Evolutionary conservation across 1,140 invertebrate species (phyloP).

Genomic region (Drosophila punjabiensis): DNA sequence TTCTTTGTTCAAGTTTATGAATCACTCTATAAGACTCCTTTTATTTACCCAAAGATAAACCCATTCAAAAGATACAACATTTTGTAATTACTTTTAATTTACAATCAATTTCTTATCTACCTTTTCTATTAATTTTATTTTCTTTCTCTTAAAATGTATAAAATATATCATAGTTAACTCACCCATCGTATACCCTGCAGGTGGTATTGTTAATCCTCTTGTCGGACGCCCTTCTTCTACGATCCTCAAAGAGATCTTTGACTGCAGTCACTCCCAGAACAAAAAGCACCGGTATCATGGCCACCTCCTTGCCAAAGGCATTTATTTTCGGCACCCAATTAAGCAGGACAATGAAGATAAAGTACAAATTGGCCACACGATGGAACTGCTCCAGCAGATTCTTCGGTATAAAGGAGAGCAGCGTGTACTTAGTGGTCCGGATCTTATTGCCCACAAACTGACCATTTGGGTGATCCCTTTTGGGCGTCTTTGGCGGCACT

Average conservation of each 20-base stretch:
- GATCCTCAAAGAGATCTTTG: constrained; percentile 98
- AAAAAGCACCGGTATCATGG: constrained; percentile 97
- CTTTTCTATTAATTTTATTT: not conserved
- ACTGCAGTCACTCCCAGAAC: constrained; percentile 98
- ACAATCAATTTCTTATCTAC: not conserved
- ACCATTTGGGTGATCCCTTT: constrained; percentile 94
- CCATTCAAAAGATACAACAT: not conserved
- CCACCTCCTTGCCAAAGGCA: constrained; percentile 98
- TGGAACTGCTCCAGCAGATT: constrained; percentile 99
- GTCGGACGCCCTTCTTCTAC: constrained; percentile 94
- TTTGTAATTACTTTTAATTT: not conserved
- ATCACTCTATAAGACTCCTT: not conserved
- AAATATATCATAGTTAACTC: constrained; percentile 84
- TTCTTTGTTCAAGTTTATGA: constrained; percentile 17
- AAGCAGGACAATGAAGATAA: constrained; percentile 97
- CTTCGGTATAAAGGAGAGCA: constrained; percentile 97
- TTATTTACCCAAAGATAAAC: constrained; percentile 3
- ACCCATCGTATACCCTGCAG: constrained; percentile 96
- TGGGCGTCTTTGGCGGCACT: constrained; percentile 91
- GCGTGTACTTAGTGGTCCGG: constrained; percentile 98
- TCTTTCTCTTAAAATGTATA: not conserved
- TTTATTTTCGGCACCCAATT: constrained; percentile 98
- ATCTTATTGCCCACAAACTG: constrained; percentile 93
- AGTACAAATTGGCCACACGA: constrained; percentile 98
- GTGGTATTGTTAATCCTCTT: constrained; percentile 97